Conservation (phyloP, 1,140 invertebrate species). For the Drosophila parvula region DNA sequence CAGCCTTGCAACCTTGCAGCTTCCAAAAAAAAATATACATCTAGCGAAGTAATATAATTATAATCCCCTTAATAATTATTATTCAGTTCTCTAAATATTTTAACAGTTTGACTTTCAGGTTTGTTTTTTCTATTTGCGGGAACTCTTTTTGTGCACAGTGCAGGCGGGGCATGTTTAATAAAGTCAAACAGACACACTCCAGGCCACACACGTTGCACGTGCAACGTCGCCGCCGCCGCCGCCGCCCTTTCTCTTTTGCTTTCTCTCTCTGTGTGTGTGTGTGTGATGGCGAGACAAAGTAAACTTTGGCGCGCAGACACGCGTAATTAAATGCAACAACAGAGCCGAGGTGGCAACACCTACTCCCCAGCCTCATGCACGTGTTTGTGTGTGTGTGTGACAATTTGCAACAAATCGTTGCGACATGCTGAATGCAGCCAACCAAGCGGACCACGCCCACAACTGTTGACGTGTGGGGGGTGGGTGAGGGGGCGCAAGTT, state of each 20-base stretch:
- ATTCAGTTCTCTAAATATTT: not conserved
- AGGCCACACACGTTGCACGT: slow-evolving; percentile 44
- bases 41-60: too few species aligned
- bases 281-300: slow-evolving; percentile 71
- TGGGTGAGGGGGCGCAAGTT: slow-evolving; percentile 3
- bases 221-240: not conserved
- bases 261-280: slow-evolving; percentile 37
- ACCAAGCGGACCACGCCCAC: slow-evolving; percentile 58
- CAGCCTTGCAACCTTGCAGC: slow-evolving; percentile 1
- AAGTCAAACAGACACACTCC: slow-evolving; percentile 70
- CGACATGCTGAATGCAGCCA: slow-evolving; percentile 67
- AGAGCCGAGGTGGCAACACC: slow-evolving; percentile 43
- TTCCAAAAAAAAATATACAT: not conserved
- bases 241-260: slow-evolving; percentile 6
- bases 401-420: slow-evolving; percentile 80
- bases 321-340: slow-evolving; percentile 81
- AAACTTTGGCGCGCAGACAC: slow-evolving; percentile 72
- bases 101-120: too few species aligned
- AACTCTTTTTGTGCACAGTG: slow-evolving; percentile 3
- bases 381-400: slow-evolving; percentile 41
- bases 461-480: slow-evolving; percentile 17
- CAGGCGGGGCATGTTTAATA: slow-evolving; percentile 67
- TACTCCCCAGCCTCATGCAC: not conserved
- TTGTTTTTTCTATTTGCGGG: not conserved
- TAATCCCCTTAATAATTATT: not conserved